Evolutionary conservation across 1,140 invertebrate species (phyloP), one percentile per base, ranked within the genome.

Genomic region (Anastrepha ludens): DNA sequence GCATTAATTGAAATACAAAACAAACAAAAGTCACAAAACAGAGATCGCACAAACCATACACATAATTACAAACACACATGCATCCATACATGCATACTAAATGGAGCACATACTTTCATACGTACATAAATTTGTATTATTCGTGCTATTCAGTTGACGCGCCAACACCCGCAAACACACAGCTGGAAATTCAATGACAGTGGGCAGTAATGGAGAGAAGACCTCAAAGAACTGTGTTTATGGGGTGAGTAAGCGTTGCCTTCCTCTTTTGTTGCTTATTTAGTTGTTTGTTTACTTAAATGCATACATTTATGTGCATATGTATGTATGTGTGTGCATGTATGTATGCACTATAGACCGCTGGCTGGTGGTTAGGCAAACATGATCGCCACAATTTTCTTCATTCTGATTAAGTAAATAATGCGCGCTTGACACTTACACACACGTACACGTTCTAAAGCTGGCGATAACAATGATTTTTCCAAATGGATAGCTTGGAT

Each of bases 1-100:
- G 47, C 20, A n/a, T 81, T 81, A 81, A 81, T 81, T 81, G 74
- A 81, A 81, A 81, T 50, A 29, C 74, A 81, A 81, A 81, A 55
- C 74, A 81, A 81, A 81, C n/a, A 81, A 81, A 81, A 11, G 6
- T 20, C 74, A 81, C 74, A 81, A 81, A 81, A 81, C 74, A 81
- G 74, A 8, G 74, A 50, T 50, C 70, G 15, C 47, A 78, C 70
- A 78, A 78, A 81, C 44, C 74, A 81, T 81, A 81, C 44, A 55
- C 17, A 20, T 20, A 55, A n/a, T n/a, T n/a, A n/a, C n/a, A n/a
- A n/a, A n/a, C n/a, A n/a, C n/a, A n/a, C n/a, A n/a, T n/a, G n/a
- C 13, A 44, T 47, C 17, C 5, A 15, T 74, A 47, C 8, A 41
- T 2, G 15, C 44, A 78, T 50, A 47, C 5, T 6, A 50, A 39